Conservation (phyloP, 2,113 vertebrate genomes). For the Phainopepla nitens region DNA sequence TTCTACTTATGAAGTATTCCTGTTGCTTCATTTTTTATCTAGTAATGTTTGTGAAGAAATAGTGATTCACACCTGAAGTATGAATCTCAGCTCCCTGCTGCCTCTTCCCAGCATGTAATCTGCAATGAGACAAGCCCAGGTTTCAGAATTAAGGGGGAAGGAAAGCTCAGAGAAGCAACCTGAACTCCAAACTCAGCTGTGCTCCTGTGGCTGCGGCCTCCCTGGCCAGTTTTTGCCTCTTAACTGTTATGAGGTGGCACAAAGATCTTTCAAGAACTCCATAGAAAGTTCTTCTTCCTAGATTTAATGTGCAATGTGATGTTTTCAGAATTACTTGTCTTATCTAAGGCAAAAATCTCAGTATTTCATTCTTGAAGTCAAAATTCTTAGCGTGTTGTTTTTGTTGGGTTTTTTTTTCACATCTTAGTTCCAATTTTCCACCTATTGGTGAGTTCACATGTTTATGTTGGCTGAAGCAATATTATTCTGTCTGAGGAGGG, state of each 20-base stretch:
- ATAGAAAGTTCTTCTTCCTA: not conserved
- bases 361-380: not conserved
- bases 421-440: not conserved
- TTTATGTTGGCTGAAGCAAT: conserved; percentile 28
- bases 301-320: not conserved
- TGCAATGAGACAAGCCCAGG: not conserved
- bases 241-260: not conserved
- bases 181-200: not conserved
- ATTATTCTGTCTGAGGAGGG: conserved; percentile 18
- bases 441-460: conserved; percentile 36
- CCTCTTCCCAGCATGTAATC: not conserved
- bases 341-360: not conserved
- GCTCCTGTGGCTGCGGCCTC: not conserved
- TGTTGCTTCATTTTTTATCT: not conserved
- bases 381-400: not conserved
- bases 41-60: not conserved
- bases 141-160: not conserved
- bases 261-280: not conserved
- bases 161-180: not conserved
- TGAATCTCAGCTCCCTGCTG: not conserved
- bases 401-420: not conserved
- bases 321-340: not conserved
- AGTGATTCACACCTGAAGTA: not conserved
- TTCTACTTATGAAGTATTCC: not conserved
- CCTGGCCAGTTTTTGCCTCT: not conserved